Evolutionary conservation across 23 tunicate genomes (phyloP), one percentile per base, ranked within the genome.

Genomic region (Ascidia mentula): DNA sequence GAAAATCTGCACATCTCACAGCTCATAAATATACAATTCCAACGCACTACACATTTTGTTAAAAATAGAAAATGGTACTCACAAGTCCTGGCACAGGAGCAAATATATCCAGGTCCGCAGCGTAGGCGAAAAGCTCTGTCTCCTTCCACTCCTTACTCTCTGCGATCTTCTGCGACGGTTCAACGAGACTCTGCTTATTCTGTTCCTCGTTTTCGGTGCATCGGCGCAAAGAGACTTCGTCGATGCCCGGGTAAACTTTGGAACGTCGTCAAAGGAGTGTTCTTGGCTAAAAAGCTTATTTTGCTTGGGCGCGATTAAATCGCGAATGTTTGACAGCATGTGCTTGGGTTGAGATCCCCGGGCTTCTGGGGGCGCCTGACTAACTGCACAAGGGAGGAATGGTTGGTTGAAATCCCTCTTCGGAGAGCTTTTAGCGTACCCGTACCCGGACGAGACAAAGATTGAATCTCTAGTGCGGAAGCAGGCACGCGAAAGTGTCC

Each of bases 71-170:
- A n/a, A n/a, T n/a, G 22, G 22, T 9, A 53, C 65, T 53, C 24
- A 53, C 65, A 53, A 9, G 65, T 53, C 65, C 24, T 53, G 65
- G 65, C 65, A 53, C 65, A 53, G 65, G 12, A 53, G 65, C 22
- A 53, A 53, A 53, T 53, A 53, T 53, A 53, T 53, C 65, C 65
- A 53, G 65, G 65, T 53, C 65, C 24, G 22, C 24, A 53, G 65
- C 65, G 65, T 28, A 28, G 65, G 12, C 4, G 24, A 53, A 28
- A 9, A 28, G 24, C 65, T 53, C 2, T 53, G 65, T 28, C 65
- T 53, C 24, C 13, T 53, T 53, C 65, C 24, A 3, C 24, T 53
- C 24, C 65, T 53, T 28, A 20, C 24, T 28, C 65, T 53, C 24
- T 53, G 65, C 65, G n/a, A 53, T 53, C 65, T 26, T 53, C 65